These are phyloP conservation scores for Cecropterus lyciades DNA, from an alignment of 1,140 invertebrate genomes.

Conservation along the genomic window DNA sequence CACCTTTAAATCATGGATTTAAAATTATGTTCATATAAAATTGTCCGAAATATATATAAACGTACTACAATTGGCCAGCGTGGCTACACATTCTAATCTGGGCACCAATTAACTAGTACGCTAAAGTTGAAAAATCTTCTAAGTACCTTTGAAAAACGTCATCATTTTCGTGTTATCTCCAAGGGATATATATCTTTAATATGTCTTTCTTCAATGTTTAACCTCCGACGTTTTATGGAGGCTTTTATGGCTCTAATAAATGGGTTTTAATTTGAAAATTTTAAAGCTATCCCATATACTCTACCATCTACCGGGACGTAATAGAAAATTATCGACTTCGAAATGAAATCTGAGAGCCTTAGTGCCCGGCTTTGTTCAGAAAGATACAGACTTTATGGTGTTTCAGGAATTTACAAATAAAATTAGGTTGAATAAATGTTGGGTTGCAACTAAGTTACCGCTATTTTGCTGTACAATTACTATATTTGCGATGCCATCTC, in stretches of 20 bases:
- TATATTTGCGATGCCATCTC: no score
- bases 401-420: no score
- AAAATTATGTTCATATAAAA: no score
- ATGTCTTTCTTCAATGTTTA: constrained; percentile 27
- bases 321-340: constrained; percentile 33
- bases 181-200: constrained; percentile 11
- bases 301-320: constrained; percentile 20
- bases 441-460: no score
- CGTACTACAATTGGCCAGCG: no score
- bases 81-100: no score
- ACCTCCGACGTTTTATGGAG: constrained; percentile 36
- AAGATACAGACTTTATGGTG: background rate
- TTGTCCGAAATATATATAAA: no score
- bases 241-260: constrained; percentile 37
- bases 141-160: background rate
- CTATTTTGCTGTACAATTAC: no score
- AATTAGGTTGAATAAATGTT: no score
- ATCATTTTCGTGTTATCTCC: background rate
- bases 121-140: no score
- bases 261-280: constrained; percentile 42
- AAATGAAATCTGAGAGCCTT: constrained; percentile 8
- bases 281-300: constrained; percentile 38
- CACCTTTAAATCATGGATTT: no score
- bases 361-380: constrained; percentile 1
- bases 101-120: no score